Base-by-base conservation (phyloP, 2,113 vertebrate genomes). In the Falco punctatus region DNA sequence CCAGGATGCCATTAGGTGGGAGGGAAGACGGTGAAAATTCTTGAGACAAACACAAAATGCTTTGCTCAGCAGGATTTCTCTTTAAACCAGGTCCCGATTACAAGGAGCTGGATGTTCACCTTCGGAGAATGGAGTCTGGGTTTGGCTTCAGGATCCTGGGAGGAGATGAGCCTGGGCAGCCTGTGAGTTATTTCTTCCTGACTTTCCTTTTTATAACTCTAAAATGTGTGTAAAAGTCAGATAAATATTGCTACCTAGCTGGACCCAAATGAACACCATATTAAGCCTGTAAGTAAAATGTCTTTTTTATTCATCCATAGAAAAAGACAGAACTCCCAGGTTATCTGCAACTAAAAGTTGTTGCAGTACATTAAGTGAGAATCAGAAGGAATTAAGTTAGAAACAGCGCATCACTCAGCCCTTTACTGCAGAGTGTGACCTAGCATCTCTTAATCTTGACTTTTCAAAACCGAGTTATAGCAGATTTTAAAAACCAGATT, bases 91-190 rank as follows among this genome's bases (percentile, higher is more conserved):
- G 98, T 96, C 97, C 98, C 2, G 99, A 99, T 95, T 99, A 98
- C 98, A 99, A 99, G 96, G 99, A 99, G 93, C 95, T 99, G 87
- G 99, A 99, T 98, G 99, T 99, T 96, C 98, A 99, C 93, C 98
- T 99, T 97, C 99, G 99, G 83, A 98, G 99, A 87, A 99, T 99
- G 98, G 99, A 99, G 96, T 99, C 99, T 71, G 99, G 99, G 55
- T 99, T 99, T 93, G 99, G 99, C 71, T 99, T 99, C 98, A 98
- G 99, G 94, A 99, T 99, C 95, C 98, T 99, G 72, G 99, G 99
- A 83, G 99, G 99, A 97, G 99, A 99, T 92, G 99, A 99, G 97
- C 99, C 99, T 48, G 99, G 99, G 93, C 99, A 99, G 97, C 99
- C 99, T 97, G 99, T 99, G 98, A 99, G 99, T 99, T 62, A 61